These are phyloP conservation scores for Synergus umbraculus DNA, from an alignment of 2,888 invertebrate species.

Conservation along the genomic window DNA sequence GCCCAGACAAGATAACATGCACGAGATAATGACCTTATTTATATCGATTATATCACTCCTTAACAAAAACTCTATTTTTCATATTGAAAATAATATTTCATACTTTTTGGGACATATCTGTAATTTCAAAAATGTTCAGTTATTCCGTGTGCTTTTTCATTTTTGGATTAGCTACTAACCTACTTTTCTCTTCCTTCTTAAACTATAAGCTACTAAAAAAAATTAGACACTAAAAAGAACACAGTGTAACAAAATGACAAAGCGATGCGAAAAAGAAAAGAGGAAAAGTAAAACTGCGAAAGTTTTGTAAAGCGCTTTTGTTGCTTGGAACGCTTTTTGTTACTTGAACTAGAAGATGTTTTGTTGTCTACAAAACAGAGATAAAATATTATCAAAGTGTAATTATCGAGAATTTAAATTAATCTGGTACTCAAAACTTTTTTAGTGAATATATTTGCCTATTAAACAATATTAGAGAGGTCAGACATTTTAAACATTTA, in stretches of 20 bases:
- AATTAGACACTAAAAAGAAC: background rate
- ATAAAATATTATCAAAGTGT: background rate
- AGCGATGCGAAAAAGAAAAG: background rate
- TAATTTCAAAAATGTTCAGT: too few species aligned
- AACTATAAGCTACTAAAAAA: background rate
- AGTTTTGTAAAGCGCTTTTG: constrained; percentile 10
- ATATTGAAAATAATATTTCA: background rate
- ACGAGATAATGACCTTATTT: background rate
- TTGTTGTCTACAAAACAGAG: background rate
- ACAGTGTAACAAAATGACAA: background rate
- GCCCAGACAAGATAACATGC: constrained; percentile 10
- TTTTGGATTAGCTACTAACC: background rate
- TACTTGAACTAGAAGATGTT: background rate
- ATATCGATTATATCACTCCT: background rate
- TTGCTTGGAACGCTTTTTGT: constrained; percentile 1
- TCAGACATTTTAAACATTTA: too few species aligned
- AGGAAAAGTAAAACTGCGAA: background rate
- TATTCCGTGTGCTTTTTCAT: background rate
- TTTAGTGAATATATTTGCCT: background rate
- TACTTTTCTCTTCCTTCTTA: background rate
- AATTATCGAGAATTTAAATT: constrained; percentile 10
- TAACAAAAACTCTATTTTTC: background rate
- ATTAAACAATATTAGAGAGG: too few species aligned
- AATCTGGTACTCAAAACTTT: background rate
- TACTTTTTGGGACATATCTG: background rate